Percentiles rank a stretch among this genome's conserved stretches.
Evolutionary conservation across 2,797 vertebrate species (phyloP).

Genomic region (Notolepis coatsorum): DNA sequence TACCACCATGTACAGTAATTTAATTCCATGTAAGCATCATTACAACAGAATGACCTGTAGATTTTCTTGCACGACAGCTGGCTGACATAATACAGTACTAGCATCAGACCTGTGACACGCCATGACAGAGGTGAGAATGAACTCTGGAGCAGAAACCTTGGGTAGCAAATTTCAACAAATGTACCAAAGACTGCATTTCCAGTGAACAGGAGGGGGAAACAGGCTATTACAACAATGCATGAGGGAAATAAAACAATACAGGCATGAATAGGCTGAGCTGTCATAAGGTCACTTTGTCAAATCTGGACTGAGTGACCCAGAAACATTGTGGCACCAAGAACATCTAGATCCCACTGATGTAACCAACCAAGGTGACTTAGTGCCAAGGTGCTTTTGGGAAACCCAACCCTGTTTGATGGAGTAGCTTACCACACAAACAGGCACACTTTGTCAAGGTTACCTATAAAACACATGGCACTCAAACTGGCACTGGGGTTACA

Average conservation of each 20-base stretch:
- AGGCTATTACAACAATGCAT: background rate
- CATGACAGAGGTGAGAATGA: conserved; percentile 48
- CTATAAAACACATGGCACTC: conserved; percentile 54
- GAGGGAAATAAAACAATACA: conserved; percentile 12
- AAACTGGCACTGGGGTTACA: conserved; percentile 46
- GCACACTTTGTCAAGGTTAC: conserved; percentile 47
- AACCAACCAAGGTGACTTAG: conserved; percentile 34
- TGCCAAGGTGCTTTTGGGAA: conserved; percentile 22
- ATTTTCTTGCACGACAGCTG: conserved; percentile 17
- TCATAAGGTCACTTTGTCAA: conserved; percentile 82
- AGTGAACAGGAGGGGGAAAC: conserved; percentile 17
- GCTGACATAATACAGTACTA: background rate
- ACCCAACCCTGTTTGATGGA: conserved; percentile 61
- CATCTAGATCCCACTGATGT: conserved; percentile 44
- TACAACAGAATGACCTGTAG: conserved; percentile 30
- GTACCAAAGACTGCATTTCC: conserved; percentile 41
- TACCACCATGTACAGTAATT: conserved; percentile 40
- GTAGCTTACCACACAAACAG: conserved; percentile 63
- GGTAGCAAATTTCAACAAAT: conserved; percentile 25
- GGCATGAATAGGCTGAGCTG: conserved; percentile 61
- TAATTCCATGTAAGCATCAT: conserved; percentile 18
- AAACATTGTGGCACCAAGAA: conserved; percentile 25
- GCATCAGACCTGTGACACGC: conserved; percentile 27
- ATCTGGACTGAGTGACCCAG: conserved; percentile 59
- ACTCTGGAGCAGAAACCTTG: background rate